Base-by-base conservation (phyloP, 2,888 invertebrate species). In the Macrophya alboannulata region DNA sequence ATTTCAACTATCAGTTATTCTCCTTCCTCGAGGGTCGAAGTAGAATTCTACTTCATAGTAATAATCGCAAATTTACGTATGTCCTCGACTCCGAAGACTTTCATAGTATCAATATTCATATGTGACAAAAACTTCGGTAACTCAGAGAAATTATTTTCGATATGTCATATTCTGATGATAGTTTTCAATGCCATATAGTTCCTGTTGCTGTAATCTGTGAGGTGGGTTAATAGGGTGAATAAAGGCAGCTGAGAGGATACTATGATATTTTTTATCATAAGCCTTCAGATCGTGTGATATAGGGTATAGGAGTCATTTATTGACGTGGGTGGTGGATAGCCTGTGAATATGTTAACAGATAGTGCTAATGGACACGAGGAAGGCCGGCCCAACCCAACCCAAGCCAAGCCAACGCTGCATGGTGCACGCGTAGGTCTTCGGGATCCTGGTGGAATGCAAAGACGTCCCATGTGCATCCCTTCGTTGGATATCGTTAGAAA, bases 311-410 rank as follows among this genome's bases (percentile, higher is more conserved):
- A 71, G 68, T 45, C 83, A 71, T 83, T 68, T 31, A 68, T 83
- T 83, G 65, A 68, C 83, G 83, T 71, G 65, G 83, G 83, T 65
- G 83, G 83, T 83, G 83, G 21, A 68, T 68, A 71, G 83, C 68
- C 59, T 51, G 37, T 31, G 37, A 83, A 83, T 83, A 83, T 48
- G 83, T 83, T 48, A 83, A 68, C 48, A 83, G 68, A 83, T 83
- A 68, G 68, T 71, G 83, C 83, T 71, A 83, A 83, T 83, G 83
- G 83, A 83, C 83, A 65, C 48, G 51, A 71, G 65, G 10, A 71
- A 68, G 51, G 59, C 40, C 43, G 45, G 65, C 25, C 83, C 31
- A 48, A 31, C 68, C 68, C 45, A 83, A 25, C 48, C 48, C 45
- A 72, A 17, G 71, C 10, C 12, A 9, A 72, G 31, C 37, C 21